These are phyloP conservation scores for Amphiprion percula DNA, from an alignment of 2,113 vertebrate genomes.

Conservation along the genomic window DNA sequence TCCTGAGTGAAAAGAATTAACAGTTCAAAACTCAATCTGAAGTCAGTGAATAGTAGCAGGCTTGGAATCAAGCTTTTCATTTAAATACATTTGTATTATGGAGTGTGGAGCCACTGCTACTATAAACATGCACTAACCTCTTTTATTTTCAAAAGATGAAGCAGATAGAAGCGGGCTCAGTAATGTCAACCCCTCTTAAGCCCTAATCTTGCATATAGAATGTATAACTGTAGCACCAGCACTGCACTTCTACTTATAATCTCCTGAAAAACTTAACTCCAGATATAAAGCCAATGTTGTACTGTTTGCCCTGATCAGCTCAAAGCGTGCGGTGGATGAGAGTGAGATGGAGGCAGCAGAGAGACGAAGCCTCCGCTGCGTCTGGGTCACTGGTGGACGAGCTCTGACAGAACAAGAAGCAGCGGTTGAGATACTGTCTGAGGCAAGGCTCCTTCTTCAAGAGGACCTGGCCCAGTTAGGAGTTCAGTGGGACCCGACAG, in stretches of 20 bases:
- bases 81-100: no score
- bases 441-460: slow-evolving; percentile 91
- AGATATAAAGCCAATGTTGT: not conserved
- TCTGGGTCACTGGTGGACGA: slow-evolving; percentile 91
- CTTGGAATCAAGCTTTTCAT: no score
- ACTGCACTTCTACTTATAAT: not conserved
- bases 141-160: no score
- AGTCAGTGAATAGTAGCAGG: no score
- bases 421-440: slow-evolving; percentile 89
- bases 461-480: slow-evolving; percentile 92
- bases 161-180: no score
- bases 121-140: no score
- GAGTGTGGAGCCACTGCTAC: no score
- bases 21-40: no score
- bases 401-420: slow-evolving; percentile 92
- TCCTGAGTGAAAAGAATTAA: no score
- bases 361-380: slow-evolving; percentile 86
- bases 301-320: slow-evolving; percentile 68
- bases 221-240: not conserved
- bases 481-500: slow-evolving; percentile 88
- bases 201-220: no score
- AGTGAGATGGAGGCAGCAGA: slow-evolving; percentile 92
- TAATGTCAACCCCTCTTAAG: no score
- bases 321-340: slow-evolving; percentile 92
- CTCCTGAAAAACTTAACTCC: not conserved